Evolutionary conservation across 2,888 invertebrate genomes (phyloP), one percentile per base, ranked within the genome.

Genomic region (Orchesellides sinensis): DNA sequence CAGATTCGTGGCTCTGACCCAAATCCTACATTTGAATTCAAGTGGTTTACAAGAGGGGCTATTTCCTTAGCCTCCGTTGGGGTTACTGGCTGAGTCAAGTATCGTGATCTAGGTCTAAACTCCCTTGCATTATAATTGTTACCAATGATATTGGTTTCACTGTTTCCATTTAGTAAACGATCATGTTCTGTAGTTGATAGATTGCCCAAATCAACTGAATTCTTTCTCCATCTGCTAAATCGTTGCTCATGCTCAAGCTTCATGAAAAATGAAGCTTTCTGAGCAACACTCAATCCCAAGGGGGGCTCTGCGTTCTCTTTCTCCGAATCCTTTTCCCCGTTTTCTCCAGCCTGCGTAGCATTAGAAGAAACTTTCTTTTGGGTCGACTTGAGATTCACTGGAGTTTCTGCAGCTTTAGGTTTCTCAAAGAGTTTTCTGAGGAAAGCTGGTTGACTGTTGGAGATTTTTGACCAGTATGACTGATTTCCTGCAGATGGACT

Each of bases 251-350:
- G 86, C 73, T 88, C 88, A 6, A 81, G 68, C 27, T 81, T 86
- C 87, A 87, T 88, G 74, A 88, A 88, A 23, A 85, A 86, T 14
- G 84, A 87, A 29, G 88, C 88, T 56, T 87, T 88, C 68, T 86
- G 82, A 75, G 88, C 88, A 29, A 88, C 88, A 65, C 81, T 87
- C 47, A 85, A 82, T 52, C 83, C 83, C 69, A 85, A 40, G 5
- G 85, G 73, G n/a, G 83, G 59, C 27, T 87, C 87, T 12, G 70
- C 80, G 52, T 83, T 80, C 17, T 80, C 70, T 19, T 79, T 70
- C 21, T 79, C 72, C 1, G 61, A 63, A 10, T 72, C 66, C 45
- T 72, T 72, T 25, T 63, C 78, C 3, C 40, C 27, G 23, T 12
- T 69, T 66, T 80, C 72, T 0, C 21, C 66, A n/a, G 61, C 47